These are phyloP conservation scores for Nemapogon koenigi DNA, from an alignment of 2,888 invertebrate species.

Conservation along the genomic window DNA sequence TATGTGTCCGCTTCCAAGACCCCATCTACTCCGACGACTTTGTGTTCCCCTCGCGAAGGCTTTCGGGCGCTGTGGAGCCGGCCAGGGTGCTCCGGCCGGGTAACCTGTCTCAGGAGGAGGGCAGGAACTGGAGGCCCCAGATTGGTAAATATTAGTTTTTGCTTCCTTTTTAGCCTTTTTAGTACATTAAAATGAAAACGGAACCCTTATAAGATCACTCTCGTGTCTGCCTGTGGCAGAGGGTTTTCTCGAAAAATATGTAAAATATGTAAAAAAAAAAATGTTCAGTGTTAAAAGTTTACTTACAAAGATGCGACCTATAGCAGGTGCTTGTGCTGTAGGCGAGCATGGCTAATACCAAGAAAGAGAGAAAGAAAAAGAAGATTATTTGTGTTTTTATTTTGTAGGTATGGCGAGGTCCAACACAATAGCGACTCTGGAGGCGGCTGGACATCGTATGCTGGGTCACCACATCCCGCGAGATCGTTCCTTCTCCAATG, in stretches of 20 bases:
- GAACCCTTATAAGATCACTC: too few relatives aligned
- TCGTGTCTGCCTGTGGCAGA: too few relatives aligned
- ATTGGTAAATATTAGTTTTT: slow-evolving; percentile 62
- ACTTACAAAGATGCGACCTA: too few relatives aligned
- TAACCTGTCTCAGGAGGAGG: slow-evolving; percentile 68
- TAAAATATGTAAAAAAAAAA: too few relatives aligned
- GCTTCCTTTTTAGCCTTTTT: too few relatives aligned
- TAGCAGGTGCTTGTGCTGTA: too few relatives aligned
- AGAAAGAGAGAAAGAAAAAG: too few relatives aligned
- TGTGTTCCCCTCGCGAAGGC: slow-evolving; percentile 77
- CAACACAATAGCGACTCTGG: slow-evolving; percentile 69
- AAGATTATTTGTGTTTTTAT: too few relatives aligned
- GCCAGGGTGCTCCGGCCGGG: slow-evolving; percentile 80
- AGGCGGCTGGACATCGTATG: slow-evolving; percentile 77
- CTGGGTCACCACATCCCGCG: slow-evolving; percentile 75
- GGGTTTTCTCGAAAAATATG: too few relatives aligned
- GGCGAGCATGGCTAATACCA: too few relatives aligned
- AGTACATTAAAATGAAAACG: too few relatives aligned
- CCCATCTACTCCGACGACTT: slow-evolving; percentile 77
- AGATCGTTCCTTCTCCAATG: slow-evolving; percentile 73
- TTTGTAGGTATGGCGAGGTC: slow-evolving; percentile 68
- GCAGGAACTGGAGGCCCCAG: slow-evolving; percentile 77
- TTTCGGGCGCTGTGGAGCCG: slow-evolving; percentile 74
- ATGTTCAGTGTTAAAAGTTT: too few relatives aligned
- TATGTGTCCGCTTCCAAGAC: slow-evolving; percentile 78